Evolutionary conservation across 2,113 vertebrate species (phyloP), one percentile per base, ranked within the genome.

Genomic region (Brachyistius frenatus): DNA sequence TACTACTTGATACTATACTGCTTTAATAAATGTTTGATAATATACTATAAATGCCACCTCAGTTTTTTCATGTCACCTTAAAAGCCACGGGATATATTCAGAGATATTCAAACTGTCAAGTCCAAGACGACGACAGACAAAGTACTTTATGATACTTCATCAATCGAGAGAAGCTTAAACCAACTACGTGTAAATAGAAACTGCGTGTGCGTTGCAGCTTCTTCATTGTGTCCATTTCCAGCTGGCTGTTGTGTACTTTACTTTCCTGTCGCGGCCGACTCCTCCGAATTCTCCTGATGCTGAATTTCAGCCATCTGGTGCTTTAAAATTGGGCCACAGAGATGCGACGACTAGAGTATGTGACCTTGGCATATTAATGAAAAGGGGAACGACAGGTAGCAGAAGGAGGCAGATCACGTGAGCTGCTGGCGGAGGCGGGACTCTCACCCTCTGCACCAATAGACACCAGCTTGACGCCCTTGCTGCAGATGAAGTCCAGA

Each of bases 381-480:
- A 61, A 62, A 32, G 33, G 15, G 23, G 33, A 39, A 0, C 6
- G 11, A 53, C 0, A 31, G 41, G 49, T 0, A n/a, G 8, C 13
- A 11, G 14, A 23, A 5, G n/a, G 60, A 36, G 44, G 2, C 3
- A 6, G n/a, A 32, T 2, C 31, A 39, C 1, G 13, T 14, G 41
- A 7, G 16, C 14, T 11, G 13, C n/a, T 64, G 58, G 37, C 70
- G 37, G 2, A 0, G 30, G 35, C 31, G 1, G 62, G 41, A 16
- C 4, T 10, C 89, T 95, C 83, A 99, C 98, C 97, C 94, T 99
- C 98, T 2, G 97, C 98, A 86, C 98, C 98, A 11, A 99, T 99
- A 57, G 98, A 99, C 57, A 99, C 97, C 86, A 99, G 94, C 77
- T 99, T 95, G 56, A 97, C 96, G 23, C 96, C 96, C 89, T 98